Evolutionary conservation across 92 coral and sea anemone genomes (phyloP).

Genomic region (Palythoa grandis): DNA sequence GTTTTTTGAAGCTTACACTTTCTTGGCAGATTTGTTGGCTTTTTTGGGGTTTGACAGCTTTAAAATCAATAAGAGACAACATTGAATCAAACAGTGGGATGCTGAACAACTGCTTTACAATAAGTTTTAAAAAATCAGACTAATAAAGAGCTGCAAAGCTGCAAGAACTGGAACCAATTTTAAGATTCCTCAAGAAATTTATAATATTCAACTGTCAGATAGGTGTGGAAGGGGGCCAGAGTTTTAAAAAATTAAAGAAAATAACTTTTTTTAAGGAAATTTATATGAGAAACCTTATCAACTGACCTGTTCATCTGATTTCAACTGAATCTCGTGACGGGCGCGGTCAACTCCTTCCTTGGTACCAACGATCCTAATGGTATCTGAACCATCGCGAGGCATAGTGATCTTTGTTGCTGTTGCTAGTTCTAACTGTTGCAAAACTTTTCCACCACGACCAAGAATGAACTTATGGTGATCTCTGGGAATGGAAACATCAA

Average conservation of each 20-base stretch:
- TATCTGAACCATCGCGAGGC: slow-evolving; percentile 91
- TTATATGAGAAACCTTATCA: not conserved
- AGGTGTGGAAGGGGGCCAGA: too few species aligned
- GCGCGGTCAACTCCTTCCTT: slow-evolving; percentile 97
- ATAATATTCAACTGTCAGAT: too few species aligned
- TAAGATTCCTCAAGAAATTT: too few species aligned
- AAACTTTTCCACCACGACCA: slow-evolving; percentile 93
- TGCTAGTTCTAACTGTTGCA: slow-evolving; percentile 86
- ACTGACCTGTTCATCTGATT: slow-evolving; percentile 91
- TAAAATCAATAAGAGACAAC: too few species aligned
- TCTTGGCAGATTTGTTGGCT: too few species aligned
- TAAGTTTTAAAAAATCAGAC: too few species aligned
- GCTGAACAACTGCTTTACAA: too few species aligned
- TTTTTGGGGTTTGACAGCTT: too few species aligned
- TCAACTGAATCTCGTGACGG: slow-evolving; percentile 90
- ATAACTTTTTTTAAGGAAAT: not conserved
- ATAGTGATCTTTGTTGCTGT: slow-evolving; percentile 96
- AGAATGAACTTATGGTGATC: slow-evolving; percentile 97
- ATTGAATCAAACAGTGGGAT: too few species aligned
- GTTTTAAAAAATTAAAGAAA: not conserved
- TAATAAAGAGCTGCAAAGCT: too few species aligned
- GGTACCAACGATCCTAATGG: slow-evolving; percentile 87
- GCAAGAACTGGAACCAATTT: too few species aligned
- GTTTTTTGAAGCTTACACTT: too few species aligned
- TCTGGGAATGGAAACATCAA: slow-evolving; percentile 84